Percentiles rank a stretch among this genome's conserved stretches.
These are phyloP conservation scores for Gallinago undulata DNA, from an alignment of 2,113 vertebrate genomes.

Conservation along the genomic window DNA sequence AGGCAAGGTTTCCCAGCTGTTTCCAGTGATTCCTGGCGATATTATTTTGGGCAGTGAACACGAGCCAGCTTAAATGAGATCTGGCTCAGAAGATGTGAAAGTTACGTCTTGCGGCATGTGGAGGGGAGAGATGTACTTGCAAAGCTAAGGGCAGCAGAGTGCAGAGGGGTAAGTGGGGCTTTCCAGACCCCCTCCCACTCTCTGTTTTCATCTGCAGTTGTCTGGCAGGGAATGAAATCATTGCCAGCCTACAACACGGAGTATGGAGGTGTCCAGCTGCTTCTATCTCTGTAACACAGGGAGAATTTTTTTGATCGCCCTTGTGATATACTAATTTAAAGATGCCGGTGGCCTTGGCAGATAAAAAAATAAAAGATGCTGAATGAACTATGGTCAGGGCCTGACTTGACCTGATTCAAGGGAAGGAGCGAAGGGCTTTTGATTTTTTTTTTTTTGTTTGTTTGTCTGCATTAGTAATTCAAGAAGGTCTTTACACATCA, in stretches of 20 bases:
- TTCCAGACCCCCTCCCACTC: not conserved
- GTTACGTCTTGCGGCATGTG: not conserved
- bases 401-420: not conserved
- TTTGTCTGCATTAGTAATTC: conserved; percentile 2
- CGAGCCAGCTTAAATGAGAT: not conserved
- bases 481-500: not conserved
- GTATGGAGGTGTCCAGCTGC: not conserved
- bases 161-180: not conserved
- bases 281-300: not conserved
- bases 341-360: not conserved
- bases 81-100: not conserved
- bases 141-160: not conserved
- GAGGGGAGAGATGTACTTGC: not conserved
- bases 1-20: not conserved
- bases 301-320: not conserved
- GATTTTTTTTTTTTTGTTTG: not conserved
- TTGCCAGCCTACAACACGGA: not conserved
- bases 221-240: not conserved
- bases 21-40: not conserved
- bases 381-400: not conserved
- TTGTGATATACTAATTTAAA: not conserved
- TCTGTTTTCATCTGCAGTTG: not conserved
- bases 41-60: not conserved
- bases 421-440: not conserved
- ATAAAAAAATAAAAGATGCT: not conserved